phyloP scores from a whole-genome alignment of 2,113 vertebrate genomes.

The Psammodynastes pulverulentus region DNA sequence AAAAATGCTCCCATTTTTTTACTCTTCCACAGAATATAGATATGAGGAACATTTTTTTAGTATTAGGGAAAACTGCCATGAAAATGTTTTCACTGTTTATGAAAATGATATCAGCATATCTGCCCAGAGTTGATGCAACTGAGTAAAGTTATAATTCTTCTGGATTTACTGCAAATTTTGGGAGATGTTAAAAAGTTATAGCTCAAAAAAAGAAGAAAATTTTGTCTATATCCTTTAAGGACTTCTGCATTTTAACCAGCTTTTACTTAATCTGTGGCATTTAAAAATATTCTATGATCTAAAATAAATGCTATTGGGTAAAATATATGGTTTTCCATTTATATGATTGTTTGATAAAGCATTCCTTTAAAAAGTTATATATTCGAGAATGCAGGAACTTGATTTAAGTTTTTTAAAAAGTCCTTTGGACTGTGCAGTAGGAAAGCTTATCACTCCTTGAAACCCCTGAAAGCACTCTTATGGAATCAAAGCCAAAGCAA shows the following conservation, averaged over 20 bases:
- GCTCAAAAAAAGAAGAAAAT: not conserved
- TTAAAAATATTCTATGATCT: not conserved
- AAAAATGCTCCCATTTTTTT: not conserved
- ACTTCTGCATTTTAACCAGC: not conserved
- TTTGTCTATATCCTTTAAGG: not conserved
- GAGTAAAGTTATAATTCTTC: not conserved
- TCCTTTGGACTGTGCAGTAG: not conserved
- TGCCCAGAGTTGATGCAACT: not conserved
- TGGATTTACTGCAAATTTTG: not conserved
- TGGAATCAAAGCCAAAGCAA: not conserved
- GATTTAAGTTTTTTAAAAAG: not conserved
- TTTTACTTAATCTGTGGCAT: not conserved
- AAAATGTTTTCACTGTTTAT: not conserved
- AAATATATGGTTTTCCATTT: slow-evolving; percentile 6
- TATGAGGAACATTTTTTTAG: not conserved
- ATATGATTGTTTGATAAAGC: slow-evolving; percentile 12
- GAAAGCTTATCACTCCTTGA: not conserved
- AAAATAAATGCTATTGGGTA: not conserved
- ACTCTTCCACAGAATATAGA: not conserved
- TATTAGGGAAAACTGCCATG: not conserved
- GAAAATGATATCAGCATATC: not conserved
- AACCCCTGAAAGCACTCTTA: not conserved
- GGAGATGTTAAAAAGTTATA: not conserved
- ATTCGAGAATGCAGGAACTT: not conserved
- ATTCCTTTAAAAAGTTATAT: slow-evolving; percentile 18